Evolutionary conservation across 2,113 vertebrate genomes (phyloP).

Genomic region (Orientallactaga bullata): DNA sequence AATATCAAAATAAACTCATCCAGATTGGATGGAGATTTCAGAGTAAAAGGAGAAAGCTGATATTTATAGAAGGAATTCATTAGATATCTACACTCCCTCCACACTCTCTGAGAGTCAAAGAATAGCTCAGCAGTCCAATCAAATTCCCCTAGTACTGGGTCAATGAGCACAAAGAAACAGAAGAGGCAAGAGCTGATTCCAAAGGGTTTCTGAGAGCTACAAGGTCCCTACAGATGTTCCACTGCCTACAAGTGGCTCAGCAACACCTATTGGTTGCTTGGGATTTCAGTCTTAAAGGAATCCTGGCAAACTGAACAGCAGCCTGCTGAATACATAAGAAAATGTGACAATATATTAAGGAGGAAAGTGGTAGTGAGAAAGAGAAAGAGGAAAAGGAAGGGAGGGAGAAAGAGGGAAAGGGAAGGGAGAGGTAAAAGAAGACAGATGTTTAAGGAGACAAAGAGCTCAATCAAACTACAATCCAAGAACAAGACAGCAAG

Average conservation of each 20-base stretch:
- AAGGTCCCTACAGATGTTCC: background rate
- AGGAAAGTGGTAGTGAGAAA: background rate
- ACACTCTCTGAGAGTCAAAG: background rate
- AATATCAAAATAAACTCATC: background rate
- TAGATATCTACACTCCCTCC: background rate
- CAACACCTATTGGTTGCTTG: background rate
- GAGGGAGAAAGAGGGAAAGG: background rate
- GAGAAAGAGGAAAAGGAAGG: background rate
- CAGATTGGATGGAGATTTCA: background rate
- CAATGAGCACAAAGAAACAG: too few relatives aligned
- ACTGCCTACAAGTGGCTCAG: background rate
- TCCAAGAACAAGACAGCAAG: background rate
- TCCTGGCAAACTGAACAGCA: background rate
- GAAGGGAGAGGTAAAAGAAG: background rate
- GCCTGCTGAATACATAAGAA: background rate
- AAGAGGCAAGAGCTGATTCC: background rate
- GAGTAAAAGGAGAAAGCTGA: background rate
- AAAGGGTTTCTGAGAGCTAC: background rate
- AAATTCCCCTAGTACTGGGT: background rate
- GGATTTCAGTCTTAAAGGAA: background rate
- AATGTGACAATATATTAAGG: background rate
- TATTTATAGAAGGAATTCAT: background rate
- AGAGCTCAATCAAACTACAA: background rate
- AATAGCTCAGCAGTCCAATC: background rate
- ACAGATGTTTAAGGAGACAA: background rate